Evolutionary conservation across 2,113 vertebrate species (phyloP).

Genomic region (Megaceryle maxima): DNA sequence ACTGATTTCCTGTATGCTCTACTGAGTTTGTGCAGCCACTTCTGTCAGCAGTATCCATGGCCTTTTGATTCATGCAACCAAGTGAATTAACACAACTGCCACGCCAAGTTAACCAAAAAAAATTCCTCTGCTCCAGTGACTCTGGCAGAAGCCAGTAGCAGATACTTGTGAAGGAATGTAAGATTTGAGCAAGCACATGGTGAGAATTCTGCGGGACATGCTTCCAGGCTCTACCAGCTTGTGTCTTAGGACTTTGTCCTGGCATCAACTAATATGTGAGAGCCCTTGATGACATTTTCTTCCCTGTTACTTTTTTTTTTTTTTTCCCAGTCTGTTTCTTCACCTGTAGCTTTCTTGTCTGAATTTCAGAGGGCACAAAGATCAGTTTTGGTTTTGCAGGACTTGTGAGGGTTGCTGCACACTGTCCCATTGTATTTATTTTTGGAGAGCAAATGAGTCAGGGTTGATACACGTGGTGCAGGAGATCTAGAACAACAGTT

Average conservation of each 20-base stretch:
- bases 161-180: not conserved
- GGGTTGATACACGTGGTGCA: not conserved
- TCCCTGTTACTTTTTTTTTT: not conserved
- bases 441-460: not conserved
- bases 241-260: not conserved
- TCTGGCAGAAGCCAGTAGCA: not conserved
- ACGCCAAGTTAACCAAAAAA: not conserved
- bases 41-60: not conserved
- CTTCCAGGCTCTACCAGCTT: not conserved
- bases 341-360: not conserved
- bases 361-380: not conserved
- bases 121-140: not conserved
- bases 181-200: not conserved
- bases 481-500: not conserved
- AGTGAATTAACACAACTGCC: not conserved
- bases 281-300: not conserved
- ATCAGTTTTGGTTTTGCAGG: not conserved
- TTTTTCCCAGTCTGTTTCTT: not conserved
- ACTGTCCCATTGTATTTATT: not conserved
- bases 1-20: not conserved
- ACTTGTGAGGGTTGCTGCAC: not conserved
- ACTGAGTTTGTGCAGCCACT: not conserved
- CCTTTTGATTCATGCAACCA: not conserved
- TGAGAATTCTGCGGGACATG: not conserved
- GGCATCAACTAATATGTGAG: not conserved